Evolutionary conservation across 2,113 vertebrate genomes (phyloP), one percentile per base, ranked within the genome.

Genomic region (Coregonus clupeaformis): DNA sequence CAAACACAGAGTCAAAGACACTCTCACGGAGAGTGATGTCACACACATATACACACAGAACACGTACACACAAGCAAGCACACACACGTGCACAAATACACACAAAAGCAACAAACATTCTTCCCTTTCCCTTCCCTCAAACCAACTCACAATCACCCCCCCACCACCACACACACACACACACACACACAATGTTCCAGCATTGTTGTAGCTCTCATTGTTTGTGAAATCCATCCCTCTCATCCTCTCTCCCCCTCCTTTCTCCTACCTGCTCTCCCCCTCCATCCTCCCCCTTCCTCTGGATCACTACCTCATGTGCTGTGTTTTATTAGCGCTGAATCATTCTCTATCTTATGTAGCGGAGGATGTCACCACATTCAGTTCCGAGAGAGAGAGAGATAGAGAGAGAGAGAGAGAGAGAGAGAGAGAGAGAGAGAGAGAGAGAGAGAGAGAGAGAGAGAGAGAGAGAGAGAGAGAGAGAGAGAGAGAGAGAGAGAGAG

Each of bases 321-420:
- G 64, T 82, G 57, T 81, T 88, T 83, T 80, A 84, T 91, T 85
- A n/a, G n/a, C n/a, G n/a, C n/a, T n/a, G 74, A 73, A 77, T 78
- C 74, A 72, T 81, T 77, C 78, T 76, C 71, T 45, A 78, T 77
- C 79, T 82, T 83, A 82, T 84, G 80, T 81, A 84, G 75, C 3
- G 18, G 65, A 80, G 78, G 81, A 82, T 86, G n/a, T 89, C 36
- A 27, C 18, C 18, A 18, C 30, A 20, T 66, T 66, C 64, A 32
- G 30, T 66, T 66, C 64, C 18, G 30, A 30, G 5, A 36, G 5
- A 1, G 30, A 1, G 30, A 32, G 30, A 32, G 30, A 32, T 1
- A 7, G 6, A 6, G 0, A 1, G 5, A 32, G 1, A 4, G 30
- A 32, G n/a, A n/a, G n/a, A n/a, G n/a, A n/a, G n/a, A n/a, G n/a